Percentiles rank a stretch among this genome's conserved stretches.
Evolutionary conservation across 2,113 vertebrate species (phyloP).

Genomic region (Anser brachyrhynchus): DNA sequence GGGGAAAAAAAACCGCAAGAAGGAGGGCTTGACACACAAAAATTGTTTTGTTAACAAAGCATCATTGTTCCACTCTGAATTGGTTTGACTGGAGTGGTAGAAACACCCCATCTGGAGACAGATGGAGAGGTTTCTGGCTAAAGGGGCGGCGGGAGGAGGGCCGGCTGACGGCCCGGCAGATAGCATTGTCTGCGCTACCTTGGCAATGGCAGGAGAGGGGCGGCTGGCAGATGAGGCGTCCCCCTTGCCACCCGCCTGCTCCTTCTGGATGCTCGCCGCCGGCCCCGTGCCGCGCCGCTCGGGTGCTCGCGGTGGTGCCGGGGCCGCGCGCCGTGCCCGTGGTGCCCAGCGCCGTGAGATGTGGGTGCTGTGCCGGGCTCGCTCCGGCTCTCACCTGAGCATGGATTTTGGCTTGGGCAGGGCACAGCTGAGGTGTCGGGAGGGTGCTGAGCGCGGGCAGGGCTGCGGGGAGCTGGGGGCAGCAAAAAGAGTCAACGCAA

Average conservation of each 20-base stretch:
- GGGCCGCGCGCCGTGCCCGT: accelerated
- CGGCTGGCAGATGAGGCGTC: background rate
- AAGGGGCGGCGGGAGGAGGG: slow-evolving; percentile 26
- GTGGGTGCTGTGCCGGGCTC: background rate
- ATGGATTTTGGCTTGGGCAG: too few species aligned
- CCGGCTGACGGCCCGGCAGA: slow-evolving; percentile 50
- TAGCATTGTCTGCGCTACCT: slow-evolving; percentile 62
- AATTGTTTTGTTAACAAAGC: slow-evolving; percentile 71
- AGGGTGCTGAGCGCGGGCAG: background rate
- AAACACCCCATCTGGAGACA: slow-evolving; percentile 74
- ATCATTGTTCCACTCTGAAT: slow-evolving; percentile 60
- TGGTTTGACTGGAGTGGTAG: slow-evolving; percentile 62
- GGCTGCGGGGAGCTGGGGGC: background rate
- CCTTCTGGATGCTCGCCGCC: background rate
- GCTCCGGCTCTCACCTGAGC: background rate
- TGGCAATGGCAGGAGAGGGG: slow-evolving; percentile 49
- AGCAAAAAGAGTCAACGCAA: background rate
- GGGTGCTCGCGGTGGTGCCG: background rate
- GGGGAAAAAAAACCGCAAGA: background rate
- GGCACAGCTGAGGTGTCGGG: background rate
- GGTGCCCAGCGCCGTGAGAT: background rate
- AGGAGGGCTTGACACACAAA: slow-evolving; percentile 38
- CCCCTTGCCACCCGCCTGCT: background rate
- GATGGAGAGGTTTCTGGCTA: slow-evolving; percentile 61
- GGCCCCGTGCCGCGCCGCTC: background rate